Evolutionary conservation across 2,113 vertebrate species (phyloP).

Genomic region (Perca flavescens): DNA sequence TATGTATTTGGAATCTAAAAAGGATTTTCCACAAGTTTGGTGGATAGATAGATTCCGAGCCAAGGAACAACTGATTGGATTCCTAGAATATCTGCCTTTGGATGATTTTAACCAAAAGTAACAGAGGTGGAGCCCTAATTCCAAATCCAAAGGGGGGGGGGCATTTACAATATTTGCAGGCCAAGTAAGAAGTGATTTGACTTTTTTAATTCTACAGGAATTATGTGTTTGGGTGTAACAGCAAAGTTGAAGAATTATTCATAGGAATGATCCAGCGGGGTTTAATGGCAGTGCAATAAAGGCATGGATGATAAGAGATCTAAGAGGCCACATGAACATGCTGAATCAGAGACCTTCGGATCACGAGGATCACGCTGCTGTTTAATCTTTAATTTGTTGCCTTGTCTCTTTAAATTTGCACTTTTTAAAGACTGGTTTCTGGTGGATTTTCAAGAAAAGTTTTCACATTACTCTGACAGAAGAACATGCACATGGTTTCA

Average conservation of each 20-base stretch:
- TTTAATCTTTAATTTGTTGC: not conserved
- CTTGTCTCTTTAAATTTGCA: not conserved
- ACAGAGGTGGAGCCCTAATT: slow-evolving; percentile 10
- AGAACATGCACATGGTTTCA: not conserved
- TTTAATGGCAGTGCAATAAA: slow-evolving; percentile 11
- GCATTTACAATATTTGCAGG: not conserved
- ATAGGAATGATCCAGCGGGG: not conserved
- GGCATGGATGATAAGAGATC: not conserved
- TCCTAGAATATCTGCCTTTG: not conserved
- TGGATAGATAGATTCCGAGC: not conserved
- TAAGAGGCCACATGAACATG: not conserved
- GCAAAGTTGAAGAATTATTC: not conserved
- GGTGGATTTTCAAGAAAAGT: not conserved
- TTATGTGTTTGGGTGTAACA: not conserved
- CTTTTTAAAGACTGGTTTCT: not conserved
- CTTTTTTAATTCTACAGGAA: not conserved
- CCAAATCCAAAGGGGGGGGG: not conserved
- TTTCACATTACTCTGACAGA: not conserved
- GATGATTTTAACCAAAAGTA: not conserved
- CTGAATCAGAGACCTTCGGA: not conserved
- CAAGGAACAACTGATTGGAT: not conserved
- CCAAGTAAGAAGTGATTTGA: slow-evolving; percentile 1
- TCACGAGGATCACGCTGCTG: accelerated
- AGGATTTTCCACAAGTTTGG: not conserved
- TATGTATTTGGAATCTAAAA: not conserved